Evolutionary conservation across 2,888 invertebrate genomes (phyloP).

Genomic region (Ochropleura plecta): DNA sequence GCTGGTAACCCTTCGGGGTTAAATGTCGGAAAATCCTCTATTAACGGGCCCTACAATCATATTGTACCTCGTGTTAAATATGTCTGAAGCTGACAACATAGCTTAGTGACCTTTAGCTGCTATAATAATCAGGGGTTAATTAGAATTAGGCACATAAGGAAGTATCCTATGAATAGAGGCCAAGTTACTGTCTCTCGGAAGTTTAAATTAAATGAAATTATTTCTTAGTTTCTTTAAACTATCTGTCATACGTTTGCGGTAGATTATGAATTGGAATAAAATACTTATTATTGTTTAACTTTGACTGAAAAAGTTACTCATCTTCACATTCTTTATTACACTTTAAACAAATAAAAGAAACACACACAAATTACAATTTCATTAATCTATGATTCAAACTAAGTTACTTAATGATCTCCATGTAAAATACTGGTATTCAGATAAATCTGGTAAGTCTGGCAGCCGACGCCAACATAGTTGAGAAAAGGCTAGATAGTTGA

Average conservation of each 20-base stretch:
- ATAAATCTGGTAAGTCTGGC: too few species aligned
- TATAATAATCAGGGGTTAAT: slow-evolving; percentile 21
- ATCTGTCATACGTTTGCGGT: too few species aligned
- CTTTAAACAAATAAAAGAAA: too few species aligned
- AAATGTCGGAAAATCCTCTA: slow-evolving; percentile 52
- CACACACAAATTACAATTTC: too few species aligned
- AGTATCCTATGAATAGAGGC: not conserved
- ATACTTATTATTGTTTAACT: not conserved
- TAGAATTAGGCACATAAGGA: not conserved
- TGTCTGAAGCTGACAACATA: slow-evolving; percentile 30
- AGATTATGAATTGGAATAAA: too few species aligned
- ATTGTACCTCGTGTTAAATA: slow-evolving; percentile 40
- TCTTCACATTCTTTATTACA: too few species aligned
- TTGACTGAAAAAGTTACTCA: not conserved
- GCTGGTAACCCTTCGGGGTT: slow-evolving; percentile 37
- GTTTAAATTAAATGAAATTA: not conserved
- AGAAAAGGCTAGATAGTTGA: too few species aligned
- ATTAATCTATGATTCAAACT: too few species aligned
- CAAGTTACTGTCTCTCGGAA: not conserved
- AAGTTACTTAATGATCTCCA: too few species aligned
- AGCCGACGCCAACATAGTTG: too few species aligned
- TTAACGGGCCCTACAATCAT: slow-evolving; percentile 51
- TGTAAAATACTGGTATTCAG: too few species aligned
- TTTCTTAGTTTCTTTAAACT: not conserved
- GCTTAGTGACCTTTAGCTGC: slow-evolving; percentile 30